Percentiles rank a stretch among this genome's conserved stretches.
phyloP scores from a whole-genome alignment of 2,797 vertebrate species.

The Leptodactylus fallax region DNA sequence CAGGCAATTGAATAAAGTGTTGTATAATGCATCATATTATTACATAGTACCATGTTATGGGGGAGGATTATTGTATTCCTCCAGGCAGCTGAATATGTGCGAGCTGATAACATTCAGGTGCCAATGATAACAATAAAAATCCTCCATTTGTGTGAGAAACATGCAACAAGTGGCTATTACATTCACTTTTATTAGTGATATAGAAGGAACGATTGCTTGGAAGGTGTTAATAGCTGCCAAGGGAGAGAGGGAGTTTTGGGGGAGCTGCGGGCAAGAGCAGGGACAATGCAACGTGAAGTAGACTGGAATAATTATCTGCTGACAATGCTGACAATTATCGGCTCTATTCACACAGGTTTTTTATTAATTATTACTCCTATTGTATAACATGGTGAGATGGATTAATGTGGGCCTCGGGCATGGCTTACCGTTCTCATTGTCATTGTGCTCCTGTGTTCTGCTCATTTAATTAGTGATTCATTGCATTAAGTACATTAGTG shows the following conservation, averaged over 20 bases:
- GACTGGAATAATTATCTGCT: slow-evolving; percentile 18
- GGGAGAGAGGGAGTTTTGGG: neutral
- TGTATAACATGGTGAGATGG: neutral
- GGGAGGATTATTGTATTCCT: slow-evolving; percentile 2
- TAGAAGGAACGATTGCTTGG: neutral
- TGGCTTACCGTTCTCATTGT: neutral
- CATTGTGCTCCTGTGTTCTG: neutral
- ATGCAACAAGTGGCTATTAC: neutral
- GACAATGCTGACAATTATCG: neutral
- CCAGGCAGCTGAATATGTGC: neutral
- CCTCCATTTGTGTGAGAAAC: neutral
- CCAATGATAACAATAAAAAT: slow-evolving; percentile 2
- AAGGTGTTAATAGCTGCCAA: neutral
- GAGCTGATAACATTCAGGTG: slow-evolving; percentile 1
- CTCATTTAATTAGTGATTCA: slow-evolving; percentile 7
- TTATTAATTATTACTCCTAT: neutral
- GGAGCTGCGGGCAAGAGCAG: neutral
- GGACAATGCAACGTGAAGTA: neutral
- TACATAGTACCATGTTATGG: neutral
- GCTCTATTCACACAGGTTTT: neutral
- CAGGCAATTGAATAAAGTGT: neutral
- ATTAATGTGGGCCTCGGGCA: neutral
- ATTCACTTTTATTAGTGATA: slow-evolving; percentile 1
- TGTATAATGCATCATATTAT: neutral
- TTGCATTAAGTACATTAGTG: neutral